These are phyloP conservation scores for Mobula birostris DNA, from an alignment of 2,113 vertebrate genomes.

Conservation along the genomic window DNA sequence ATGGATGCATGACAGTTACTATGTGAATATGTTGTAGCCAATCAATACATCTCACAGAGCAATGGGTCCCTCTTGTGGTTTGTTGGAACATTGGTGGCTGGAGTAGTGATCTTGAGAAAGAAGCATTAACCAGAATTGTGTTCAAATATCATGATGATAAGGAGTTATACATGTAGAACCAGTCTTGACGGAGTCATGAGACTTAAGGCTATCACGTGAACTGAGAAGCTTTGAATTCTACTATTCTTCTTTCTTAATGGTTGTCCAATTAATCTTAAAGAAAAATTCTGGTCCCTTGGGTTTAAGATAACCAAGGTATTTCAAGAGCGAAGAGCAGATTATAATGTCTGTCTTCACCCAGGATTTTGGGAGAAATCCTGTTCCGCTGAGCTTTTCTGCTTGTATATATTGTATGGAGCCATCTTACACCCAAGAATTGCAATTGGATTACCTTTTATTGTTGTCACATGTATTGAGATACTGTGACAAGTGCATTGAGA, in stretches of 20 bases:
- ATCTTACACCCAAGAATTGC: not conserved
- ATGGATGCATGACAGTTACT: not conserved
- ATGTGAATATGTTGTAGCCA: not conserved
- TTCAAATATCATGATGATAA: not conserved
- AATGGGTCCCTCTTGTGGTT: slow-evolving; percentile 25
- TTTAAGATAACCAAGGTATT: not conserved
- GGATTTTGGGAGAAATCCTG: not conserved
- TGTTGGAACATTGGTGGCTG: not conserved
- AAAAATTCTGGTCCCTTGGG: not conserved
- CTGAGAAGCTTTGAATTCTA: not conserved
- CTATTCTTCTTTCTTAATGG: not conserved
- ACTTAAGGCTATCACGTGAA: not conserved
- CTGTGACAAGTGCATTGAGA: too few species aligned
- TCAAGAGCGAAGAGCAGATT: not conserved
- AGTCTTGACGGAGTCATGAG: not conserved
- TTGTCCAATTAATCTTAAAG: not conserved
- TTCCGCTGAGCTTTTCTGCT: not conserved
- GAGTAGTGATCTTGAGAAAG: not conserved
- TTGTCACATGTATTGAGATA: too few species aligned
- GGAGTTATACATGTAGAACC: not conserved
- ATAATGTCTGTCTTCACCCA: not conserved
- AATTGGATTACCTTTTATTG: too few species aligned
- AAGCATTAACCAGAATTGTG: not conserved
- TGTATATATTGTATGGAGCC: not conserved
- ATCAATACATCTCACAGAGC: not conserved